Evolutionary conservation across 2,113 vertebrate species (phyloP).

Genomic region (Antigone vipio): DNA sequence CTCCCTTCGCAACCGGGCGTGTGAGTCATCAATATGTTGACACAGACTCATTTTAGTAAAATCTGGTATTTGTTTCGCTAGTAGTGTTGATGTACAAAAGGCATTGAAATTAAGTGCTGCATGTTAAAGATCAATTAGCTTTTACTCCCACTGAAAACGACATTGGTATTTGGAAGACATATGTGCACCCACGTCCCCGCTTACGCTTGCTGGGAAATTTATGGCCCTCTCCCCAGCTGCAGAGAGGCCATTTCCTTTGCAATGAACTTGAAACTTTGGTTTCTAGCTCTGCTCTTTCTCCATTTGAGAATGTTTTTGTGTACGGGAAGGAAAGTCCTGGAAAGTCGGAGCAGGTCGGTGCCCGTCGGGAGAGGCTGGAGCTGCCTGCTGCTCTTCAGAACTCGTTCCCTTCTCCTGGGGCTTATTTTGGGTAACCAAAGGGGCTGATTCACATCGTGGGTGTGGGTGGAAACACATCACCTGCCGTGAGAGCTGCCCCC

Average conservation of each 20-base stretch:
- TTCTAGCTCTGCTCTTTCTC: background rate
- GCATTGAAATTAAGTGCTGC: background rate
- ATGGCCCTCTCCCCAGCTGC: background rate
- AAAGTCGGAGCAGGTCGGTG: background rate
- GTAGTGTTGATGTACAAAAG: background rate
- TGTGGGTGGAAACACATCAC: background rate
- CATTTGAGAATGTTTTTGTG: background rate
- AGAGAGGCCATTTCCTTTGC: background rate
- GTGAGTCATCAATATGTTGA: constrained; percentile 14
- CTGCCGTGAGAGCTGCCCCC: background rate
- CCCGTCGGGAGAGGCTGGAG: background rate
- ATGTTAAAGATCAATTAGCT: background rate
- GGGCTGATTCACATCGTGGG: background rate
- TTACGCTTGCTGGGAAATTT: fast-evolving
- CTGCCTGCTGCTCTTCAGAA: background rate
- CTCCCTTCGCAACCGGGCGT: background rate
- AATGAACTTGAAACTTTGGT: background rate
- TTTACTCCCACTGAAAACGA: background rate
- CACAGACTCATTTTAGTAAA: background rate
- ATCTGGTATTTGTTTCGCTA: constrained; percentile 27
- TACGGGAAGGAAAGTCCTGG: background rate
- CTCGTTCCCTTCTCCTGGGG: background rate
- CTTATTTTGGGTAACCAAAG: background rate
- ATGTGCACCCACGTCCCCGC: background rate
- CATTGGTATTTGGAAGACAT: background rate